These are phyloP conservation scores for Neosalanx taihuensis DNA, from an alignment of 2,797 vertebrate genomes.

Conservation along the genomic window DNA sequence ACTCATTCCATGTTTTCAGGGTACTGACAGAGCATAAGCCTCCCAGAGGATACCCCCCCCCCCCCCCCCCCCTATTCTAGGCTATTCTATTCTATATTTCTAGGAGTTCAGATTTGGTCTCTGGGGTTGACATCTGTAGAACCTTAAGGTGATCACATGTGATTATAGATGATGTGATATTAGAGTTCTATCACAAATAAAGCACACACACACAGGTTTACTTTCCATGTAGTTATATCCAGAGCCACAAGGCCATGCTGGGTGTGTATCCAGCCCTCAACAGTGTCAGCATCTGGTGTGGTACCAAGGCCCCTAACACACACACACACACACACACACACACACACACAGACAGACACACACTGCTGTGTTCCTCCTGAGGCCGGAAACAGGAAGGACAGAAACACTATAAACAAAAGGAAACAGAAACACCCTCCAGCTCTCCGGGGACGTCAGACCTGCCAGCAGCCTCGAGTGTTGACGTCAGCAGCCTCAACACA, in stretches of 20 bases:
- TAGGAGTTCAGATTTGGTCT: too few species aligned
- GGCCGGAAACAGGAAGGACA: conserved; percentile 17
- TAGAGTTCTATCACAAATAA: neutral
- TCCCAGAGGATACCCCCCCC: too few species aligned
- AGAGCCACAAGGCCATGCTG: neutral
- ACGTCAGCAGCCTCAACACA: conserved; percentile 10
- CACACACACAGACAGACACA: too few species aligned
- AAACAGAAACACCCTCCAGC: conserved; percentile 4
- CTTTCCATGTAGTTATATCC: neutral
- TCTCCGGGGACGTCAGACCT: neutral
- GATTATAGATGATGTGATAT: neutral
- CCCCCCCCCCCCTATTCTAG: too few species aligned
- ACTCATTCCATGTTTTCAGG: neutral
- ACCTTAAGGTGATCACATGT: too few species aligned
- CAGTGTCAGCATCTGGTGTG: neutral
- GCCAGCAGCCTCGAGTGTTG: neutral
- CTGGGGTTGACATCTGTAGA: too few species aligned
- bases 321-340: too few species aligned
- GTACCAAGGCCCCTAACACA: neutral
- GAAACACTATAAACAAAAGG: conserved; percentile 7
- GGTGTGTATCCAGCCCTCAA: conserved; percentile 1
- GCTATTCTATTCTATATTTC: too few species aligned
- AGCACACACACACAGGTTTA: neutral
- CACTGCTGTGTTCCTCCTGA: neutral
- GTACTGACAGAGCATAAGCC: neutral